These are phyloP conservation scores for Rhysida immarginata DNA, from an alignment of 1,140 invertebrate genomes.

Conservation along the genomic window DNA sequence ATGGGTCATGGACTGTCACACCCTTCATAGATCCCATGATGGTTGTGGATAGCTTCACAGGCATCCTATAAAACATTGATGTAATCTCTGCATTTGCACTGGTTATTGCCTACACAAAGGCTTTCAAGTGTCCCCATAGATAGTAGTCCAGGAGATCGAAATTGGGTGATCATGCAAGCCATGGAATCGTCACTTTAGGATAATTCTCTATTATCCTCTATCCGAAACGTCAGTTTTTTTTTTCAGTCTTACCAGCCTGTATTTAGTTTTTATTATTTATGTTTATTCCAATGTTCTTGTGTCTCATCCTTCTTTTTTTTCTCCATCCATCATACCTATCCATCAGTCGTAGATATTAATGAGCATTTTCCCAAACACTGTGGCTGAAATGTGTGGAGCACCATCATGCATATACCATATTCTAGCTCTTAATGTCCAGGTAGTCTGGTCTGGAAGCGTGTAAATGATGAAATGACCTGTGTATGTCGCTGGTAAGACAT, in stretches of 20 bases:
- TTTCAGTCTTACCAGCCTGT: too few relatives aligned
- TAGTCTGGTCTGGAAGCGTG: not conserved
- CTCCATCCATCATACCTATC: too few relatives aligned
- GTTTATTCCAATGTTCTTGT: too few relatives aligned
- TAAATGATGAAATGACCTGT: not conserved
- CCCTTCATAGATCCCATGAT: not conserved
- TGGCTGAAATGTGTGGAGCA: not conserved
- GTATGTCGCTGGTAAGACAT: not conserved
- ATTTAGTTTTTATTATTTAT: too few relatives aligned
- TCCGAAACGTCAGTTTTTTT: too few relatives aligned
- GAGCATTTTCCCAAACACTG: not conserved
- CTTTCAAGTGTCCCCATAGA: not conserved
- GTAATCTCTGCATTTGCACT: not conserved
- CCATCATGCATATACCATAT: not conserved
- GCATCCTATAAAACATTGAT: not conserved
- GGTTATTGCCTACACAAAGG: not conserved
- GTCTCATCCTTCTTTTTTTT: too few relatives aligned
- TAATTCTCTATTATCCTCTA: too few relatives aligned
- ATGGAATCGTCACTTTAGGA: too few relatives aligned
- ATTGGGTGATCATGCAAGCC: not conserved
- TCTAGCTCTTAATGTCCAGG: not conserved
- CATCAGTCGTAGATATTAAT: not conserved
- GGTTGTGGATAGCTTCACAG: not conserved
- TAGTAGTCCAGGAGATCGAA: not conserved
- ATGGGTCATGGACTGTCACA: not conserved